Evolutionary conservation across 2,888 invertebrate species (phyloP).

Genomic region (Cephus runcator): DNA sequence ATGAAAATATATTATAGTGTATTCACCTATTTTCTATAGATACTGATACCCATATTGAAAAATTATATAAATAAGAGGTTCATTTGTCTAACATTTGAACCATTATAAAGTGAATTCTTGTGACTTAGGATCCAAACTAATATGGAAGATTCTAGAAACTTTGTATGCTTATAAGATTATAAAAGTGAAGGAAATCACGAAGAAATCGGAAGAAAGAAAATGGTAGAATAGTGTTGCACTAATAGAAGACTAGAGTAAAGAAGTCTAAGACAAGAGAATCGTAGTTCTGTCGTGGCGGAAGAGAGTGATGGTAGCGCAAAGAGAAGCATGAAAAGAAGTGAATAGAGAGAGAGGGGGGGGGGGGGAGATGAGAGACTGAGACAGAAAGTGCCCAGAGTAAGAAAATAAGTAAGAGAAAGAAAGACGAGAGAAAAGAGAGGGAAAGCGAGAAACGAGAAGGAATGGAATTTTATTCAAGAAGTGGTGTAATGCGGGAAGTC

Average conservation of each 20-base stretch:
- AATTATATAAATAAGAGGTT: not conserved
- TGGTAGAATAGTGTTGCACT: not conserved
- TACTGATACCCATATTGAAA: not conserved
- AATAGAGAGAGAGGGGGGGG: not conserved
- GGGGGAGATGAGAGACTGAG: not conserved
- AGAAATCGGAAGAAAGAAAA: not conserved
- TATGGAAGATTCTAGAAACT: not conserved
- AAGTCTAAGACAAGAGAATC: not conserved
- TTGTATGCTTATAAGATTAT: not conserved
- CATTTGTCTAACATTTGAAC: not conserved
- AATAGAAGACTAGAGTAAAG: not conserved
- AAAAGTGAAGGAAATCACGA: not conserved
- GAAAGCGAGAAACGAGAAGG: constrained; percentile 25
- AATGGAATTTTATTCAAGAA: constrained; percentile 54
- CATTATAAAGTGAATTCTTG: not conserved
- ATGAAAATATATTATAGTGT: not conserved
- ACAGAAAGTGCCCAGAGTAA: no score
- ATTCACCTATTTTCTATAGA: not conserved
- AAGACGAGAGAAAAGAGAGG: not conserved
- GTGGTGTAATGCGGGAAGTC: constrained; percentile 50
- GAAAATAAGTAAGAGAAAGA: not conserved
- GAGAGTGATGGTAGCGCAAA: not conserved
- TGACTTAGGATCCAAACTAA: not conserved
- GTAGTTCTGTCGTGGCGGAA: not conserved
- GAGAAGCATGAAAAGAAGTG: not conserved